Base-by-base conservation (phyloP, 2,888 invertebrate genomes). In the Sipunculus nudus region DNA sequence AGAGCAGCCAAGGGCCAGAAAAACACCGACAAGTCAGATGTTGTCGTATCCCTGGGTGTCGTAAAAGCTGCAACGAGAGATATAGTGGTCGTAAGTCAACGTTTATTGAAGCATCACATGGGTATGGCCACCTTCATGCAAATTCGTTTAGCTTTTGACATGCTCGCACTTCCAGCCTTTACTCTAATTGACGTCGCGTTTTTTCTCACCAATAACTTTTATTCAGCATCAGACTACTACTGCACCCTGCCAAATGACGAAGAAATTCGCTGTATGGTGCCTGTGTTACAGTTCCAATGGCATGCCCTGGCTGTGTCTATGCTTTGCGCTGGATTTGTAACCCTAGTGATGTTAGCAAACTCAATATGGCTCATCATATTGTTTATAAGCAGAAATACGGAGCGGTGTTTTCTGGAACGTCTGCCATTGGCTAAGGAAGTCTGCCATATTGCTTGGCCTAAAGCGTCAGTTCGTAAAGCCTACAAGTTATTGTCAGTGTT, bases 401-500 rank as follows among this genome's bases (percentile, higher is more conserved):
- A 47, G 25, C 10, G 21, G 13, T 47, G 47, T 19, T 47, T 47
- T 28, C 23, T 47, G 6, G 25, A 47, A 13, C 28, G 10, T 6
- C 21, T 47, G 5, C 47, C 47, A 10, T 47, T 10, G 10, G 47
- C 47, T 8, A 21, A 10, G 25, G 10, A 8, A 10, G 8, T 8
- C 47, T 5, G 21, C 10, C 26, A 47, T 19, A 23, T 47, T 28
- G 28, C 6, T 10, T 25, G 8, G 10, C 8, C 8, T 6, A 25
- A 8, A 21, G 10, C 10, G 25, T 10, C 6, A 8, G 25, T 25
- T 10, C 8, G 25, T 6, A 13, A 26, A 10, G 10, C 26, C 10
- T 47, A 47, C 47, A 47, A 47, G 26, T 19, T 47, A 10, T 13
- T 47, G 8, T 47, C 47, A 6, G 10, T 25, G 25, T 47, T 47